Conservation (phyloP, 2,888 invertebrate genomes). For the Scaptomyza reducta region DNA sequence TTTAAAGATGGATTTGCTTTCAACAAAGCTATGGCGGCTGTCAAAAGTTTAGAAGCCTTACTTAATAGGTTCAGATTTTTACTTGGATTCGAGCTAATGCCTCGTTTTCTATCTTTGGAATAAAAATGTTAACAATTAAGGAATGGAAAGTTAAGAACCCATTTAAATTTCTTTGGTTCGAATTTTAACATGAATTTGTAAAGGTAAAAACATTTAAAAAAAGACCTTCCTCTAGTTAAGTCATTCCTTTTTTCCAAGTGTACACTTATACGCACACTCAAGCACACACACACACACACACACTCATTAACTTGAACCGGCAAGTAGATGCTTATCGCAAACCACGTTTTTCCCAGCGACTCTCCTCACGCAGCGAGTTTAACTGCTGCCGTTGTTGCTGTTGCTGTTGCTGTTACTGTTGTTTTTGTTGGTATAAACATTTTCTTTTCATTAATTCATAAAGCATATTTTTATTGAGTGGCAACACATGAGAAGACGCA, state of each 20-base stretch:
- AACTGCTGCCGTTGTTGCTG: constrained; percentile 31
- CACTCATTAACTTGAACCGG: constrained; percentile 24
- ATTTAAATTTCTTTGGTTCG: neutral
- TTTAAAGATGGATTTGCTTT: neutral
- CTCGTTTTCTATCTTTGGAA: too few species aligned
- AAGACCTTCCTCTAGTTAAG: neutral
- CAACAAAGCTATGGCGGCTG: too few species aligned
- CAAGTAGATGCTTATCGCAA: constrained; percentile 57
- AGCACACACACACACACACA: constrained; percentile 5
- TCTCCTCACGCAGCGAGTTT: constrained; percentile 27
- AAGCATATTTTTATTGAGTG: constrained; percentile 78
- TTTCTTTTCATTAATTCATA: constrained; percentile 80
- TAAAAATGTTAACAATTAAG: too few species aligned
- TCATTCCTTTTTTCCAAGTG: neutral
- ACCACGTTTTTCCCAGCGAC: constrained; percentile 26
- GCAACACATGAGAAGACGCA: constrained; percentile 65
- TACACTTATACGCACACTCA: constrained; percentile 15
- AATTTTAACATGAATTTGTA: neutral
- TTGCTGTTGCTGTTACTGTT: constrained; percentile 19
- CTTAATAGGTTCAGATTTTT: too few species aligned
- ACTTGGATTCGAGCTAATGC: too few species aligned
- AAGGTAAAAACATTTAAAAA: neutral
- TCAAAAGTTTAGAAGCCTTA: too few species aligned
- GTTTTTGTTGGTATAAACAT: constrained; percentile 66
- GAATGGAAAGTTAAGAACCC: neutral